A percentile compares a stretch with the other conserved stretches of the same genome.
These are phyloP conservation scores for Heliconius cydno DNA, from an alignment of 2,888 invertebrate species.

Conservation along the genomic window DNA sequence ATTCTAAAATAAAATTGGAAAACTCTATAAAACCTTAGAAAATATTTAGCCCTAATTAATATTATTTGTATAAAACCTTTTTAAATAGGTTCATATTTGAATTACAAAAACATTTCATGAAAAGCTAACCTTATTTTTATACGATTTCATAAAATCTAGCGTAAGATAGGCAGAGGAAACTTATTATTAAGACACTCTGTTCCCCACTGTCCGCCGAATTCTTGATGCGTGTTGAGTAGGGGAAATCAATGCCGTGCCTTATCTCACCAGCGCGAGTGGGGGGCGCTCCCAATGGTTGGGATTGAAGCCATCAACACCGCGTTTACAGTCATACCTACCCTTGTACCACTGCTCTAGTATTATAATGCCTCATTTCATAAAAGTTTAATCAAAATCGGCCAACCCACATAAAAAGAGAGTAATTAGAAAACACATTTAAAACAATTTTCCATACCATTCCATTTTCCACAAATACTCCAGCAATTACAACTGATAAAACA, in stretches of 20 bases:
- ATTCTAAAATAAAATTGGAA: slow-evolving; percentile 11
- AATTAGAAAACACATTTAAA: not conserved
- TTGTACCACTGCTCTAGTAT: too few species aligned
- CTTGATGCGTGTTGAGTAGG: too few species aligned
- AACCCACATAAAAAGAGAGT: not conserved
- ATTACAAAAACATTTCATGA: not conserved
- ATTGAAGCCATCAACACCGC: too few species aligned
- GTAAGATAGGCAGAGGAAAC: not conserved
- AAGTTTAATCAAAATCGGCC: not conserved
- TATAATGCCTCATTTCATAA: not conserved
- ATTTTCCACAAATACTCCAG: not conserved
- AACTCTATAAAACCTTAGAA: not conserved
- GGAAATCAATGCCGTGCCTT: too few species aligned
- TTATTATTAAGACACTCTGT: too few species aligned
- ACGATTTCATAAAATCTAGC: not conserved
- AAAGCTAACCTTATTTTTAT: not conserved
- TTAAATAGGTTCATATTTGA: not conserved
- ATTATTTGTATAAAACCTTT: not conserved
- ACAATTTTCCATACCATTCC: not conserved
- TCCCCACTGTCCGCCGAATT: too few species aligned
- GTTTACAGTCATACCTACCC: too few species aligned
- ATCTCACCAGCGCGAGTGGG: too few species aligned
- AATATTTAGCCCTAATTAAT: not conserved
- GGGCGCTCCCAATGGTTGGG: too few species aligned
- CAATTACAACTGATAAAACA: slow-evolving; percentile 9